Evolutionary conservation across 2,113 vertebrate genomes (phyloP).

Genomic region (Gopherus evgoodei): DNA sequence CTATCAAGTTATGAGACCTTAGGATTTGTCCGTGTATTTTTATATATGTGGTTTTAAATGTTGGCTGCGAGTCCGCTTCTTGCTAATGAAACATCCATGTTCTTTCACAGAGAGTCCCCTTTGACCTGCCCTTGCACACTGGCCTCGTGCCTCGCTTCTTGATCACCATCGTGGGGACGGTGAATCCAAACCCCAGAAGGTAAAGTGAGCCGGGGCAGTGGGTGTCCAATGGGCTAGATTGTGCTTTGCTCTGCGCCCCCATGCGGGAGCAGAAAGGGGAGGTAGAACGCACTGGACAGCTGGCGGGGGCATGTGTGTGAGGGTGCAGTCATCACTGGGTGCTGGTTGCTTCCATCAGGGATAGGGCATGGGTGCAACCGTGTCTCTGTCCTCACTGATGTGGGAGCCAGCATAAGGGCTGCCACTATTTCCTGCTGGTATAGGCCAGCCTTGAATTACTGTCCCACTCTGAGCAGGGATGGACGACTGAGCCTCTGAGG

Average conservation of each 20-base stretch:
- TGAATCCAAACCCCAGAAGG: conserved; percentile 71
- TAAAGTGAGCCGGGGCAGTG: neutral
- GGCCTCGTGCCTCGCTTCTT: conserved; percentile 74
- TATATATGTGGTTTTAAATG: fast-evolving
- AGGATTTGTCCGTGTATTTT: neutral
- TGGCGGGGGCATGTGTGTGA: neutral
- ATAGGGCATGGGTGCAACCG: too few species aligned
- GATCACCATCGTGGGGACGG: conserved; percentile 70
- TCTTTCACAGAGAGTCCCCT: conserved; percentile 73
- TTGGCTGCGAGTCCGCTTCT: fast-evolving
- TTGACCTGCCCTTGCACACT: conserved; percentile 64
- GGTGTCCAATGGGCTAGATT: fast-evolving
- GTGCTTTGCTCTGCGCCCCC: neutral
- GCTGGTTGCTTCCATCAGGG: too few species aligned
- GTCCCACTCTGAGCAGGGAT: too few species aligned
- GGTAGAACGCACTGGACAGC: neutral
- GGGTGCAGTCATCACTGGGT: neutral
- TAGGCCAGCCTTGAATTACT: too few species aligned
- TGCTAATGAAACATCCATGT: neutral
- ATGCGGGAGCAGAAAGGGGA: neutral
- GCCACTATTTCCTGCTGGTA: neutral
- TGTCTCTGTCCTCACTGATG: neutral
- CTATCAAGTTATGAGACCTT: neutral
- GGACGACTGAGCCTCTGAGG: too few species aligned
- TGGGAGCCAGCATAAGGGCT: neutral